These are phyloP conservation scores for Hydrozoanthus gracilis DNA, from an alignment of 92 coral and sea anemone genomes.

Conservation along the genomic window DNA sequence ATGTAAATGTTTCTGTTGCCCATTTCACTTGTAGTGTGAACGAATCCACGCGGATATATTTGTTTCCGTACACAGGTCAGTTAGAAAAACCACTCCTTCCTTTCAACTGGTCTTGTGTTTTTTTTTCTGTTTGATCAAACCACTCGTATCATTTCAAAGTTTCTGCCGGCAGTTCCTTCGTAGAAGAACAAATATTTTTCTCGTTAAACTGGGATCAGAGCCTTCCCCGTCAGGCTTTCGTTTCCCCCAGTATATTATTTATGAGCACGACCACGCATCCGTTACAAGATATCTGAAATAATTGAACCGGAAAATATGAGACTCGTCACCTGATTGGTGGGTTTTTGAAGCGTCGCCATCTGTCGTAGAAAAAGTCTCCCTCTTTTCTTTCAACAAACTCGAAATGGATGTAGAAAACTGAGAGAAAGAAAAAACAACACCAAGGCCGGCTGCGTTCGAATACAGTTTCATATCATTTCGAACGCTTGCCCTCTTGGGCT, in stretches of 20 bases:
- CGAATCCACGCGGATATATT: slow-evolving; percentile 12
- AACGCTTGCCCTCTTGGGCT: too few species aligned
- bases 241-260: slow-evolving; percentile 30
- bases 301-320: slow-evolving; percentile 23
- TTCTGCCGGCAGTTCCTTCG: not conserved
- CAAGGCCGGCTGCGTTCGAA: too few species aligned
- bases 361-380: not conserved
- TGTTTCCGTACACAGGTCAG: too few species aligned
- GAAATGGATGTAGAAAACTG: too few species aligned
- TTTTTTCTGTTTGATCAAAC: not conserved
- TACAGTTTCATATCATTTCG: too few species aligned
- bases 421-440: too few species aligned
- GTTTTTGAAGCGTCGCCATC: slow-evolving; percentile 12
- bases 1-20: slow-evolving; percentile 4
- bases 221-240: slow-evolving; percentile 6
- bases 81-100: not conserved
- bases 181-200: not conserved
- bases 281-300: slow-evolving; percentile 32
- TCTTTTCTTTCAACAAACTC: too few species aligned
- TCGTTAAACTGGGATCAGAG: slow-evolving; percentile 38
- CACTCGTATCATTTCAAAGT: slow-evolving; percentile 6
- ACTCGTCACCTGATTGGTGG: slow-evolving; percentile 35
- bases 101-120: not conserved
- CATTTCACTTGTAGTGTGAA: not conserved
- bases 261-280: slow-evolving; percentile 45